Evolutionary conservation across 2,888 invertebrate species (phyloP).

Genomic region (Endomychus coccineus): DNA sequence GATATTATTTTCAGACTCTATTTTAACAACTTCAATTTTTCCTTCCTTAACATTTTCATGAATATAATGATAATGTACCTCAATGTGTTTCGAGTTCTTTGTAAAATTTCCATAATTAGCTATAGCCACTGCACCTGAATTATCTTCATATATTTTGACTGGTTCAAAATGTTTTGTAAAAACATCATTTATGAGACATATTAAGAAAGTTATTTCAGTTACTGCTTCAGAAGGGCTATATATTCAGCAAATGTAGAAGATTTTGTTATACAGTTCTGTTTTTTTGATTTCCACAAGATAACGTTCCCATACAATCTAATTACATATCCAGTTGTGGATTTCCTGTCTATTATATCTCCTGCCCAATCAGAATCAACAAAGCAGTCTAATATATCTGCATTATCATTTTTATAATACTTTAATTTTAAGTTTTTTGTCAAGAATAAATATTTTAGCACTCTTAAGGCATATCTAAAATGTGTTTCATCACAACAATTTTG

Average conservation of each 20-base stretch:
- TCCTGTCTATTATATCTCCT: not conserved
- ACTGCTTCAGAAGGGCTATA: constrained; percentile 23
- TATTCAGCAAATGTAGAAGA: constrained; percentile 25
- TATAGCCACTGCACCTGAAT: constrained; percentile 24
- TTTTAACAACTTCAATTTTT: constrained; percentile 24
- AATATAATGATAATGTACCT: constrained; percentile 27
- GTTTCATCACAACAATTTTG: constrained; percentile 31
- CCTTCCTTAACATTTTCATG: constrained; percentile 27
- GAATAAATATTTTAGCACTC: constrained; percentile 30
- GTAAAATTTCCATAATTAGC: constrained; percentile 26
- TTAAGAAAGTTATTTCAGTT: constrained; percentile 18
- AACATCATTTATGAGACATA: constrained; percentile 17
- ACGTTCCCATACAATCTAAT: constrained; percentile 10
- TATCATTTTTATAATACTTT: constrained; percentile 15
- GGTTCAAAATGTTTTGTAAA: constrained; percentile 16
- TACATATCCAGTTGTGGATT: constrained; percentile 12
- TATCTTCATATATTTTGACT: constrained; percentile 26
- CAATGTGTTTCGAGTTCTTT: constrained; percentile 25
- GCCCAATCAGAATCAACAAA: constrained; percentile 4
- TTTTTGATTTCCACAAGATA: constrained; percentile 30
- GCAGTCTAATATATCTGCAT: not conserved
- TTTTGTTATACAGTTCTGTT: constrained; percentile 31
- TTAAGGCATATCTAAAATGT: constrained; percentile 26
- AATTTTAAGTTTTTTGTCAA: constrained; percentile 23
- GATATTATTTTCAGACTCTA: constrained; percentile 27